Evolutionary conservation across 1,140 invertebrate genomes (phyloP), one percentile per base, ranked within the genome.

Genomic region (Cotesia vestalis): DNA sequence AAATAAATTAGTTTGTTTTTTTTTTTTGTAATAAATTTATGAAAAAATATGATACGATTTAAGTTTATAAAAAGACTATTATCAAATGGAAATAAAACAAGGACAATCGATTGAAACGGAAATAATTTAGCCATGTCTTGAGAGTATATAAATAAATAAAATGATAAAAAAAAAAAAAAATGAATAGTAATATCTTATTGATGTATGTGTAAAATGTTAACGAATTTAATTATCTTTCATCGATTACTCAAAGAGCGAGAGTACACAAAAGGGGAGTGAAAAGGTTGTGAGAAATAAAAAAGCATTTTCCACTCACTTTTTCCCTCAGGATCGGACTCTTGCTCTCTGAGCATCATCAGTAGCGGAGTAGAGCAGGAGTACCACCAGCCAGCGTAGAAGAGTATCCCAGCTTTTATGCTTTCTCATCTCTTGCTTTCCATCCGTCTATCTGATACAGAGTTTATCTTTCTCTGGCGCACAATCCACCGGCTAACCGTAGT

Each of bases 401-500:
- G 27, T 27, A 62, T 62, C 36, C 36, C 60, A 62, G 60, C 60
- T 62, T 36, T 67, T 67, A 55, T 67, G 66, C 66, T 67, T 67
- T 67, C 66, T 67, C 66, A 67, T 52, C 40, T 12, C 11, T 38
- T 38, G 8, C 35, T 62, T 38, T 27, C 35, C 36, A 14, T 57
- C 17, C n/a, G 5, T 57, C 53, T 57, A 36, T 68, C 55, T 6
- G 60, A 51, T 46, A 46, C 35, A 17, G 27, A 27, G 62, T 62
- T 6, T 64, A 61, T 61, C 53, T 66, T 60, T n/a, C 27, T 67
- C 63, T 57, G 46, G 64, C 61, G 71, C 71, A 55, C 71, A 62
- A n/a, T 64, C 71, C 71, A 46, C 55, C 71, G 55, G 71, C 71
- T 72, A 60, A 46, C 64, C 63, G 0, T 46, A 46, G 40, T 46